Evolutionary conservation across 2,797 vertebrate species (phyloP), one percentile per base, ranked within the genome.

Genomic region (Paedocypris micromegethes): DNA sequence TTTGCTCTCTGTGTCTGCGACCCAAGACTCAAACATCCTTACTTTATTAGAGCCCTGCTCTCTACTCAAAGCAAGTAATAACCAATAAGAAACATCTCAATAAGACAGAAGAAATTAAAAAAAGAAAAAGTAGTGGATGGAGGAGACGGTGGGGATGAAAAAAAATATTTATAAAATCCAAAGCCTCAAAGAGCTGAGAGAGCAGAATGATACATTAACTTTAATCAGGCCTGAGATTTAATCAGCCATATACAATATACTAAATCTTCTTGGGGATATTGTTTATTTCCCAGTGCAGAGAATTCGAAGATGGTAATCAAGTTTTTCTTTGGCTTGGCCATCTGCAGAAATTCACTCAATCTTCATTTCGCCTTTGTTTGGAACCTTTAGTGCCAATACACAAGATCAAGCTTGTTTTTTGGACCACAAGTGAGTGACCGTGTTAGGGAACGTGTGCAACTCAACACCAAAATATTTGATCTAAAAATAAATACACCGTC

Each of bases 401-500:
- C 23, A 1, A 23, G 23, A 23, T 23, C 23, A 23, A 23, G 23
- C 23, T 23, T 23, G 23, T 23, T 23, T 23, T 23, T 23, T 23
- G 23, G 23, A 23, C 23, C 23, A 23, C 23, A 23, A 23, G 23
- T 23, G 23, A 23, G 23, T 23, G 63, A 68, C 43, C 52, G 47
- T 60, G 55, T 68, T 61, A 58, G 66, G 59, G 62, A 5, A 65
- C 61, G 60, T 64, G 67, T 39, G 72, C 48, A 53, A 73, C 66
- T 66, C 73, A 77, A 75, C 62, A 60, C 70, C 78, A 74, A 54
- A 67, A 42, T 58, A 67, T 65, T 58, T 38, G 44, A 23, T 63
- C 79, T 82, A 79, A 80, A 79, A 78, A 80, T 82, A 82, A 58
- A 55, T 23, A 45, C 42, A 23, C 78, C 80, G 77, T 80, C 55